Percentiles rank a stretch among this genome's conserved stretches.
phyloP scores from a whole-genome alignment of 2,888 invertebrate genomes.

The Ormyrus pomaceus region DNA sequence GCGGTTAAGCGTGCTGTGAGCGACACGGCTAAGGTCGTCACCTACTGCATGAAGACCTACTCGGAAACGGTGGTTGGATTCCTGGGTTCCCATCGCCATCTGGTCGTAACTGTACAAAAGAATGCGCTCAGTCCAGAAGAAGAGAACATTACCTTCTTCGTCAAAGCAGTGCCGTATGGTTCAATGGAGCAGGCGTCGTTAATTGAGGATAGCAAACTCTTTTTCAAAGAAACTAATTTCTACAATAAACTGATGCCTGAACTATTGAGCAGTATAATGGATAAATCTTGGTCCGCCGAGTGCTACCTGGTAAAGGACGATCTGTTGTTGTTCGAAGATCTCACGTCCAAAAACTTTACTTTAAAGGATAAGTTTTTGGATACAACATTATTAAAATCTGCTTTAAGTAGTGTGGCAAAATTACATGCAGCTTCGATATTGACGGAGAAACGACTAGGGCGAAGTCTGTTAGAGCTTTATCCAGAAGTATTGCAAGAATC shows the following conservation, averaged over 20 bases:
- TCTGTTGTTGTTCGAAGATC: slow-evolving; percentile 74
- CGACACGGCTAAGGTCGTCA: slow-evolving; percentile 56
- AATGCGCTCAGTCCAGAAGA: neutral
- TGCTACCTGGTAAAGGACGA: slow-evolving; percentile 70
- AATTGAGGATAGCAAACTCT: slow-evolving; percentile 3
- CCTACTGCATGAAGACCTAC: slow-evolving; percentile 61
- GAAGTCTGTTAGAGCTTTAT: neutral
- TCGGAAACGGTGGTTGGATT: slow-evolving; percentile 68
- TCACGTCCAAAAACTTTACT: slow-evolving; percentile 66
- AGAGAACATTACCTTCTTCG: slow-evolving; percentile 16
- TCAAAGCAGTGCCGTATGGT: slow-evolving; percentile 28
- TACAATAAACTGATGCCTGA: slow-evolving; percentile 21
- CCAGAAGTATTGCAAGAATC: slow-evolving; percentile 2
- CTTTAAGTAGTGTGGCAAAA: slow-evolving; percentile 63
- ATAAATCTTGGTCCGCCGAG: slow-evolving; percentile 64
- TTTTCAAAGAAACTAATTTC: slow-evolving; percentile 33
- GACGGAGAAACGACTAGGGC: slow-evolving; percentile 60
- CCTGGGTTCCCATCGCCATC: slow-evolving; percentile 64
- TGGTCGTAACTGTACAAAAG: slow-evolving; percentile 45
- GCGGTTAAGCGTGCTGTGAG: slow-evolving; percentile 54
- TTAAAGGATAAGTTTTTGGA: slow-evolving; percentile 56
- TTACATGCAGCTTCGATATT: slow-evolving; percentile 66
- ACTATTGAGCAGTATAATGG: neutral
- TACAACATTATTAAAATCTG: slow-evolving; percentile 51
- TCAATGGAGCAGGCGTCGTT: slow-evolving; percentile 8